Evolutionary conservation across 2,888 invertebrate genomes (phyloP).

Genomic region (Anthoptus insignis): DNA sequence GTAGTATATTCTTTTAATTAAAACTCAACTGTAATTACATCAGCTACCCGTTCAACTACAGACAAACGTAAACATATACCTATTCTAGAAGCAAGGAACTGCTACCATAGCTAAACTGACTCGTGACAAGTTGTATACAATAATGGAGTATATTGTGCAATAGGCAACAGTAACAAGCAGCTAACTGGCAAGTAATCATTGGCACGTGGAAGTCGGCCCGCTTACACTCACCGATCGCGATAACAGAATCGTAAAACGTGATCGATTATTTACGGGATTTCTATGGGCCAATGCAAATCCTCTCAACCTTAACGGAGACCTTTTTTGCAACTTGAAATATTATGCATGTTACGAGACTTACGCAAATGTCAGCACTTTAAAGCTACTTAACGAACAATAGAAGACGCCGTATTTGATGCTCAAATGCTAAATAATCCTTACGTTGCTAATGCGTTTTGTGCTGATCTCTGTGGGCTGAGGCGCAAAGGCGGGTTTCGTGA

Average conservation of each 20-base stretch:
- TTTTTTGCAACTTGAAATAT: slow-evolving; percentile 14
- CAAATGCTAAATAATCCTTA: slow-evolving; percentile 56
- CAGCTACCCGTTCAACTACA: background rate
- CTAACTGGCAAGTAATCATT: slow-evolving; percentile 48
- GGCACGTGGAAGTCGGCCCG: slow-evolving; percentile 67
- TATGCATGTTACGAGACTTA: slow-evolving; percentile 19
- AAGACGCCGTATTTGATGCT: slow-evolving; percentile 49
- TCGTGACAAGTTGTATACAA: slow-evolving; percentile 16
- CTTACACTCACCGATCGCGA: slow-evolving; percentile 58
- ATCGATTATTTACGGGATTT: slow-evolving; percentile 64
- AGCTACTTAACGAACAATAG: slow-evolving; percentile 53
- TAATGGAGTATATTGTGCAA: slow-evolving; percentile 60
- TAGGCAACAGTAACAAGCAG: slow-evolving; percentile 44
- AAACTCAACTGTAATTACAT: background rate
- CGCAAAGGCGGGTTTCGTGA: slow-evolving; percentile 71
- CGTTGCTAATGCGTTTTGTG: slow-evolving; percentile 56
- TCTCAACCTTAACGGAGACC: slow-evolving; percentile 14
- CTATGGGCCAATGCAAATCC: slow-evolving; percentile 28
- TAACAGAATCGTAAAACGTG: slow-evolving; percentile 66
- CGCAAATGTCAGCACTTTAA: slow-evolving; percentile 54
- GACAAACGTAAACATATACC: background rate
- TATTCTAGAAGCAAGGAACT: background rate
- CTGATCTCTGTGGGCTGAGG: slow-evolving; percentile 55
- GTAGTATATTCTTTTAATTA: background rate
- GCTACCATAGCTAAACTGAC: slow-evolving; percentile 31